These are phyloP conservation scores for Drosophila testacea DNA, from an alignment of 2,888 invertebrate genomes.

Conservation along the genomic window DNA sequence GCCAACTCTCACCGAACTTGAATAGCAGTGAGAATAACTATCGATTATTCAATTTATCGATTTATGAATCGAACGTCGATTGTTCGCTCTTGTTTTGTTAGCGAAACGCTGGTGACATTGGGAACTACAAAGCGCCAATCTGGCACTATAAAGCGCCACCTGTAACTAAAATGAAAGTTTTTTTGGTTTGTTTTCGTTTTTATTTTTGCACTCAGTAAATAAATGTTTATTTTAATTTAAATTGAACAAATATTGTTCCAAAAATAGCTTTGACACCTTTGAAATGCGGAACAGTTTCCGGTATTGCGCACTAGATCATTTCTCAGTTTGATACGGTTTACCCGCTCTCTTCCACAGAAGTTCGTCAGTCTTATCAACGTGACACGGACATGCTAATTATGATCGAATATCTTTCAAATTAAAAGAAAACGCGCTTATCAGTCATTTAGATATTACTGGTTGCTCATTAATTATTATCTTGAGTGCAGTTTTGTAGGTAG, in stretches of 20 bases:
- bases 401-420: not conserved
- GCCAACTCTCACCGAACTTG: conserved; percentile 16
- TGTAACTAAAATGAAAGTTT: too few relatives aligned
- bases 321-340: conserved; percentile 23
- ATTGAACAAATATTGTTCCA: not conserved
- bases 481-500: too few relatives aligned
- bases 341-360: conserved; percentile 22
- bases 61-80: not conserved
- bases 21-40: conserved; percentile 27
- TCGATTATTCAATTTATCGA: conserved; percentile 9
- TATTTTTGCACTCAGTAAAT: not conserved
- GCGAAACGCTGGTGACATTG: too few relatives aligned
- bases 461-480: not conserved
- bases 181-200: too few relatives aligned
- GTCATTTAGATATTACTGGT: not conserved
- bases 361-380: not conserved
- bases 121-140: too few relatives aligned
- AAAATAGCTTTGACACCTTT: conserved; percentile 17
- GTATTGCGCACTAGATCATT: conserved; percentile 37
- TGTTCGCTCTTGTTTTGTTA: too few relatives aligned
- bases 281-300: conserved; percentile 29
- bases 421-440: not conserved
- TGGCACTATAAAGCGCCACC: too few relatives aligned
- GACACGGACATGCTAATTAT: conserved; percentile 10
- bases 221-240: conserved; percentile 11